phyloP scores from a whole-genome alignment of 2,888 invertebrate species.

The Rhopalosiphum nymphaeae region DNA sequence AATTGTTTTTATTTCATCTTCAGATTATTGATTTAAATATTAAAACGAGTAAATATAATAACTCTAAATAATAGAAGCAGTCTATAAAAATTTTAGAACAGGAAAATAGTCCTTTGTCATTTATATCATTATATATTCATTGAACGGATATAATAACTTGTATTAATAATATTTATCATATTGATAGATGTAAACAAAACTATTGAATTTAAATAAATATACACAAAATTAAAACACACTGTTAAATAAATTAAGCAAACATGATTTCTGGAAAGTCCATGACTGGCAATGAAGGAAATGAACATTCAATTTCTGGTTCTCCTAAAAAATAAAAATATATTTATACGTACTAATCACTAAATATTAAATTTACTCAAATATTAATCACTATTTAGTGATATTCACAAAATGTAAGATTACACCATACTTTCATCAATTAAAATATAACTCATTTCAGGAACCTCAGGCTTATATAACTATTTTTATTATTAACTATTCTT shows the following conservation, averaged over 20 bases:
- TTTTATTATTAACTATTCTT: not conserved
- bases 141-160: constrained; percentile 1
- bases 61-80: not conserved
- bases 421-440: not conserved
- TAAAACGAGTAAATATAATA: not conserved
- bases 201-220: constrained; percentile 4
- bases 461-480: not conserved
- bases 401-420: not conserved
- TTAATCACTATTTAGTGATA: not conserved
- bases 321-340: not conserved
- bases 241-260: not conserved
- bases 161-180: not conserved
- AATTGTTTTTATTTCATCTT: not conserved
- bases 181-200: constrained; percentile 1
- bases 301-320: not conserved
- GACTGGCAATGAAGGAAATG: constrained; percentile 16
- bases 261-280: constrained; percentile 56
- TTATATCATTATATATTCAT: not conserved
- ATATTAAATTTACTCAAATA: no score
- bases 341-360: not conserved
- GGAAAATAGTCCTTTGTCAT: not conserved
- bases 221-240: not conserved
- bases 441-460: not conserved
- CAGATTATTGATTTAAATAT: not conserved
- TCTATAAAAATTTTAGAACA: not conserved